Conservation (phyloP, 2,888 invertebrate species). For the Laothoe populi region DNA sequence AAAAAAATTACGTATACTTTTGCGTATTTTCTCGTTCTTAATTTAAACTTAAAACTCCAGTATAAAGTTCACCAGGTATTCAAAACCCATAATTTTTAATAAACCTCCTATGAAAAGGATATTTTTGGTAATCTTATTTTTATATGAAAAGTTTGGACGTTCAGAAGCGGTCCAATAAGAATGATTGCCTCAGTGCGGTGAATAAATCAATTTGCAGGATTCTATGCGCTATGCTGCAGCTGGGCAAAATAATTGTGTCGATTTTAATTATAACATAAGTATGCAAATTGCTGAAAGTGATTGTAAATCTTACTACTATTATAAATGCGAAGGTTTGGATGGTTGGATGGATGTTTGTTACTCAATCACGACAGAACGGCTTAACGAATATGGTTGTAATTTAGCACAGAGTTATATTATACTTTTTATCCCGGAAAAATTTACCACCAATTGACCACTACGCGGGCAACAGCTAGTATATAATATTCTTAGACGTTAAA, state of each 20-base stretch:
- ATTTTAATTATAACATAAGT: neutral
- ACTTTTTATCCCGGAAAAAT: too few species aligned
- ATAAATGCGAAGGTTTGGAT: too few species aligned
- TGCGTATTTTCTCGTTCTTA: neutral
- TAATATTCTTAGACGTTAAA: neutral
- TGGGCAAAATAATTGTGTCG: neutral
- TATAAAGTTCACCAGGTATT: neutral
- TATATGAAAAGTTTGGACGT: constrained; percentile 3
- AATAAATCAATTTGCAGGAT: neutral
- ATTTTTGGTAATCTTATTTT: neutral
- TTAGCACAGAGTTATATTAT: too few species aligned
- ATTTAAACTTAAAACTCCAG: neutral
- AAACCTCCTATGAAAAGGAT: neutral
- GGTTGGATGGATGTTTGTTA: too few species aligned
- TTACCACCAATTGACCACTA: too few species aligned
- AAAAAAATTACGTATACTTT: too few species aligned
- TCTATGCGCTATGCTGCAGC: neutral
- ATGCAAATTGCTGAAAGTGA: too few species aligned
- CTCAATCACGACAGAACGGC: too few species aligned
- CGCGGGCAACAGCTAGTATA: too few species aligned
- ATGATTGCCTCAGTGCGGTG: neutral
- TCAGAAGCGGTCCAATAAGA: neutral
- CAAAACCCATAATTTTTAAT: neutral
- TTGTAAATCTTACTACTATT: too few species aligned
- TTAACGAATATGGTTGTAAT: too few species aligned